Evolutionary conservation across 2,888 invertebrate genomes (phyloP), one percentile per base, ranked within the genome.

Genomic region (Bursaphelenchus okinawaensis): DNA sequence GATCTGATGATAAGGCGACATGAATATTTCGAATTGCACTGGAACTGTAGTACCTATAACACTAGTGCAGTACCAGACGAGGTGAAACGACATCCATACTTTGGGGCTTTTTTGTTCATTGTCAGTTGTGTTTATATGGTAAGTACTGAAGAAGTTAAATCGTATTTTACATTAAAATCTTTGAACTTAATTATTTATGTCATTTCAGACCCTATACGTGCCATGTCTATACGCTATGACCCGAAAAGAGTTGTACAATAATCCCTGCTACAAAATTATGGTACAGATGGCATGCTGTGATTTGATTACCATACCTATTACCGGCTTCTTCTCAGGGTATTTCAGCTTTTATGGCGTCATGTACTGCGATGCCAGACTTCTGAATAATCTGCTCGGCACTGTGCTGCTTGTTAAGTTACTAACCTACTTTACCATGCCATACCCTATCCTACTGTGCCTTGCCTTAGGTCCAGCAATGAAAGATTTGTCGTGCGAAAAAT

Each of bases 181-280:
- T 40, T 4, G 6, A n/a, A 40, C 40, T n/a, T 40, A 40, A 40
- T 1, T 16, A n/a, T n/a, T 40, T 40, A 40, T 6, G n/a, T 40
- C n/a, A 40, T n/a, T 59, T n/a, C 52, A 59, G 60, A 9, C 40
- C 1, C 19, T 59, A 3, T 59, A 59, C 60, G 22, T 59, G 12
- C 60, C 60, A 19, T 59, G 60, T 50, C 16, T 59, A 16, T 59
- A 59, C 60, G 60, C 60, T 22, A 59, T 59, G 60, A 20, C 50
- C 60, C 29, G 50, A 4, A 59, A 59, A 4, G 20, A 59, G 6
- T 16, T 59, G 3, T 50, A 50, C 3, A 1, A 29, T 19, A 20
- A 31, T n/a, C 50, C 50, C 51, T 59, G 60, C 22, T 59, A 59
- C 60, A 59, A 59, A 40, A 23, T 59, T 4, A 59, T 59, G 60